Evolutionary conservation across 2,113 vertebrate species (phyloP).

Genomic region (Nothocercus nigrocapillus): DNA sequence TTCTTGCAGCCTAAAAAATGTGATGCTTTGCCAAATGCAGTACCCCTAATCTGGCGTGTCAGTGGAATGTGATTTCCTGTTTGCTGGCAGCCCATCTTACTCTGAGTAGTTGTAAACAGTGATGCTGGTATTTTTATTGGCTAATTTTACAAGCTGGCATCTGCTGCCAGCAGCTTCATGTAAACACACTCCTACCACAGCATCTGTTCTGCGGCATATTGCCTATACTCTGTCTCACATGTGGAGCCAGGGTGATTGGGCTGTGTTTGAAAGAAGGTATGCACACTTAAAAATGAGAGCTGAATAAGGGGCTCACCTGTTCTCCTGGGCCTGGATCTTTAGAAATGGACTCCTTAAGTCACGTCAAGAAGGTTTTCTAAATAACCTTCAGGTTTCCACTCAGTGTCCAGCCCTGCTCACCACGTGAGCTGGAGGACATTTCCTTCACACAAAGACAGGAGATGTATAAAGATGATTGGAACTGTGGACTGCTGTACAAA

Average conservation of each 20-base stretch:
- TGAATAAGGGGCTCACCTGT: background rate
- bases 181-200: conserved; percentile 73
- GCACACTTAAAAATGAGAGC: conserved; percentile 41
- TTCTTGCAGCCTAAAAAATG: background rate
- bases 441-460: background rate
- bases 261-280: conserved; percentile 31
- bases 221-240: conserved; percentile 48
- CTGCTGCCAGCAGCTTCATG: conserved; percentile 71
- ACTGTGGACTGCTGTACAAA: background rate
- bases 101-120: conserved; percentile 58
- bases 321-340: background rate
- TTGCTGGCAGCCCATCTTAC: conserved; percentile 28
- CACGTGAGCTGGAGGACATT: background rate
- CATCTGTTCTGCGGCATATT: conserved; percentile 73
- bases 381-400: background rate
- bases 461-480: background rate
- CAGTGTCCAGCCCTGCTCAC: background rate
- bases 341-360: background rate
- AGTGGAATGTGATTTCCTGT: background rate
- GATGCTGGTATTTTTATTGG: conserved; percentile 66
- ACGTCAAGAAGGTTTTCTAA: background rate
- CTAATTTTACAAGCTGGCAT: conserved; percentile 69
- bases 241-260: conserved; percentile 47
- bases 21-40: background rate
- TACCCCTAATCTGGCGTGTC: background rate